Evolutionary conservation across 1,140 invertebrate species (phyloP), one percentile per base, ranked within the genome.

Genomic region (Penaeus chinensis): DNA sequence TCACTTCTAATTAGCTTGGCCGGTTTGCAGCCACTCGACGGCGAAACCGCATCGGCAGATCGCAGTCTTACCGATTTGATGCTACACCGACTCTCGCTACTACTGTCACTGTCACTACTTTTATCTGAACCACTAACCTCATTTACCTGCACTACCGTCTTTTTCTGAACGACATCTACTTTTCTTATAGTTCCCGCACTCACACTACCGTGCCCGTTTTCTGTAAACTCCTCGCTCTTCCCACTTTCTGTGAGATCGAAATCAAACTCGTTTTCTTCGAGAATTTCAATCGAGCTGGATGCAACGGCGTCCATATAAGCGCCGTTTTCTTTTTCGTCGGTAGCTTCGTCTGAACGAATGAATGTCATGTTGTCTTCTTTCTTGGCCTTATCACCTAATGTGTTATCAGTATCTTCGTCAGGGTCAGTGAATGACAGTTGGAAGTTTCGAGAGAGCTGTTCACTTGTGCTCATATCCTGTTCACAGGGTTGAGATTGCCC

Each of bases 221-320:
- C 63, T 54, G 79, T 71, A 32, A 37, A 32, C 5, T 32, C 71
- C 20, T 32, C 27, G 18, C 20, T 19, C 18, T 74, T 37, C n/a
- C 71, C 71, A 24, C 71, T 74, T 19, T 74, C 71, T 24, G 42
- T 20, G 19, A 32, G 27, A 19, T 74, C 20, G 11, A 65, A 42
- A 42, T 47, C 47, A 20, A 69, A 81, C 10, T n/a, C 65, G 47
- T 76, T 82, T 82, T 87, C 85, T 82, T 87, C 85, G n/a, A 87
- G 65, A 22, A 87, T 74, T 74, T 87, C 85, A 87, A 87, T 87
- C 11, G 85, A 87, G 85, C 66, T 87, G 66, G 85, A 87, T 20
- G 85, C 37, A 7, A 32, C 24, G 32, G 85, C 85, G 79, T 87
- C 85, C 37, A 27, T 74, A 62, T 87, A 87, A 54, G 79, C 85